These are phyloP conservation scores for Camponotus pennsylvanicus DNA, from an alignment of 1,140 invertebrate genomes.

Conservation along the genomic window DNA sequence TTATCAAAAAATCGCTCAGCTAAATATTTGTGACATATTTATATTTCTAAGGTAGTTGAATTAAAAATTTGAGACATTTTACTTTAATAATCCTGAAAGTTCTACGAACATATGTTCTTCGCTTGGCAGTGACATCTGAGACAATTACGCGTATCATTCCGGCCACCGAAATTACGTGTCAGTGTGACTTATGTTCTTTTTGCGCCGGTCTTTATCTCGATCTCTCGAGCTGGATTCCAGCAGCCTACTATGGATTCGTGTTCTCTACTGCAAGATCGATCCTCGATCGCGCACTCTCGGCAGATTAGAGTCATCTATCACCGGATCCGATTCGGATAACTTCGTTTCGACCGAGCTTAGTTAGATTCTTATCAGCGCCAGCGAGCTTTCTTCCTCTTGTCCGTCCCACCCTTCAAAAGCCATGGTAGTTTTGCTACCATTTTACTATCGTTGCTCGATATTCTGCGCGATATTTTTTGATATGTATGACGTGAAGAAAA, in stretches of 20 bases:
- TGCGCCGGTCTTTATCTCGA: slow-evolving; percentile 34
- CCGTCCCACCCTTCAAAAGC: slow-evolving; percentile 3
- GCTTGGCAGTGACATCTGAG: slow-evolving; percentile 8
- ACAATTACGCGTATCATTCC: slow-evolving; percentile 60
- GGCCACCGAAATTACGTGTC: slow-evolving; percentile 55
- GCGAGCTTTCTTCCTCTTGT: slow-evolving; percentile 30
- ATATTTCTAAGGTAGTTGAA: neutral
- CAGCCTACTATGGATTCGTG: slow-evolving; percentile 44
- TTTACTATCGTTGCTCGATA: slow-evolving; percentile 49
- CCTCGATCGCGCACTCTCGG: slow-evolving; percentile 50
- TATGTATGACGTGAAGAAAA: neutral
- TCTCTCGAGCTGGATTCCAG: slow-evolving; percentile 21
- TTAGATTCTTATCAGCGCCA: slow-evolving; percentile 76
- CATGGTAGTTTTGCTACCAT: neutral
- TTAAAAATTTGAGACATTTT: slow-evolving; percentile 10
- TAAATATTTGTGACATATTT: neutral
- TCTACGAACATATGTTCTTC: neutral
- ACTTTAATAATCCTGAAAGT: slow-evolving; percentile 17
- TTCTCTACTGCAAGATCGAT: slow-evolving; percentile 45
- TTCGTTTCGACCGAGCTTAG: slow-evolving; percentile 57
- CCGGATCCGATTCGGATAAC: slow-evolving; percentile 80
- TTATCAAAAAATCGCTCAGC: neutral
- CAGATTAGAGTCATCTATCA: slow-evolving; percentile 81
- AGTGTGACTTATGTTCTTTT: slow-evolving; percentile 46
- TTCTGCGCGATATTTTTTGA: slow-evolving; percentile 44